A percentile compares a stretch with the other conserved stretches of the same genome.
Evolutionary conservation across 35 echinoderm and acorn worm genomes (phyloP).

Genomic region (Heliocidaris tuberculata): DNA sequence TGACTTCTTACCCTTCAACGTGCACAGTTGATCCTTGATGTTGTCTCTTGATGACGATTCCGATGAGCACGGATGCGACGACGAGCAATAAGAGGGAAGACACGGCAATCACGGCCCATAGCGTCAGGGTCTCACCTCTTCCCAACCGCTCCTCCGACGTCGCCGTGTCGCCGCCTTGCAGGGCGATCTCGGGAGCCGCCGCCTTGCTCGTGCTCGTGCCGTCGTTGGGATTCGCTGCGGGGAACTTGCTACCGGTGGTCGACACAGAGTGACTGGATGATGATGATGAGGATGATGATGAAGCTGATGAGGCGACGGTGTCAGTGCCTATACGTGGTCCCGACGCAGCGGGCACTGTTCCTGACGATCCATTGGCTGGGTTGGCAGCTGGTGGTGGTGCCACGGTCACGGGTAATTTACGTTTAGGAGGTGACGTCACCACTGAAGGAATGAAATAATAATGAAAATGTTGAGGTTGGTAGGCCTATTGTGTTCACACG

Average conservation of each 20-base stretch:
- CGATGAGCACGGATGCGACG: slow-evolving; percentile 25
- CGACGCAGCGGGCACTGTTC: not conserved
- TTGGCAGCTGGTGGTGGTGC: not conserved
- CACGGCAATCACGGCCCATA: slow-evolving; percentile 20
- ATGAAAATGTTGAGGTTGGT: not conserved
- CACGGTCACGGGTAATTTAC: not conserved
- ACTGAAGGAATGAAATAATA: not conserved
- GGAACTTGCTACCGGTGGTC: not conserved
- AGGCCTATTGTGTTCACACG: not conserved
- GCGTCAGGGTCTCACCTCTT: not conserved
- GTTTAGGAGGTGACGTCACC: slow-evolving; percentile 3
- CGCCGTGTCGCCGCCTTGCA: not conserved
- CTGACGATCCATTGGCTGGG: not conserved
- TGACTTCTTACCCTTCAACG: slow-evolving; percentile 22
- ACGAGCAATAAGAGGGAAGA: not conserved
- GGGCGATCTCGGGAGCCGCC: not conserved
- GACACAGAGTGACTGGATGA: not conserved
- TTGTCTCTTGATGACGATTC: slow-evolving; percentile 7
- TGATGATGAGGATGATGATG: not conserved
- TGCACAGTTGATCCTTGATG: not conserved
- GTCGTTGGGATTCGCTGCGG: not conserved
- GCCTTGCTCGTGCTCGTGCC: slow-evolving; percentile 12
- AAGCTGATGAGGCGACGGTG: not conserved
- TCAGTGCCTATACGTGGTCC: not conserved
- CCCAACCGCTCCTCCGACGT: not conserved